A percentile compares a stretch with the other conserved stretches of the same genome.
phyloP scores from a whole-genome alignment of 2,113 vertebrate species.

The Oostethus manadensis region DNA sequence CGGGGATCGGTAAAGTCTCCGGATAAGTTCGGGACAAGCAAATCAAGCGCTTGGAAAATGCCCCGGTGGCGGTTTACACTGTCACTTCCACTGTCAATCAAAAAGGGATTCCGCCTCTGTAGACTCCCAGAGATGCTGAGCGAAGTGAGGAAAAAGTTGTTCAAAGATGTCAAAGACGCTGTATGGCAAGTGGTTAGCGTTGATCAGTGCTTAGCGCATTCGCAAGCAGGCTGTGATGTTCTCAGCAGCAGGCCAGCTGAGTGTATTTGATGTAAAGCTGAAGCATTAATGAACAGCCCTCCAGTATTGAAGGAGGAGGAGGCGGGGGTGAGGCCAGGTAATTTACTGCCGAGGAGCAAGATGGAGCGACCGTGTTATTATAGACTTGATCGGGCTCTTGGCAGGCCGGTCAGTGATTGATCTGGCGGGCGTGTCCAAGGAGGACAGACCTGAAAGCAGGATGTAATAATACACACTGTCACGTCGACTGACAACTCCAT shows the following conservation, averaged over 20 bases:
- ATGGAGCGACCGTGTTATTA: slow-evolving; percentile 67
- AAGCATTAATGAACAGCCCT: slow-evolving; percentile 61
- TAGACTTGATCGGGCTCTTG: slow-evolving; percentile 62
- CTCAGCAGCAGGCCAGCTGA: slow-evolving; percentile 56
- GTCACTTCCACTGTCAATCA: too few relatives aligned
- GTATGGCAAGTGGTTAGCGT: slow-evolving; percentile 30
- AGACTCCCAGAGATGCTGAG: too few relatives aligned
- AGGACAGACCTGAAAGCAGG: slow-evolving; percentile 52
- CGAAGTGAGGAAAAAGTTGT: too few relatives aligned
- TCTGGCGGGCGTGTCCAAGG: slow-evolving; percentile 52
- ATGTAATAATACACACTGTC: slow-evolving; percentile 38
- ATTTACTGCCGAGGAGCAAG: slow-evolving; percentile 64
- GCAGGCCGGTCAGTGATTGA: slow-evolving; percentile 62
- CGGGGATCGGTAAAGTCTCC: too few relatives aligned
- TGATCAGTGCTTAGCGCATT: slow-evolving; percentile 56
- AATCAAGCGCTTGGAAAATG: too few relatives aligned
- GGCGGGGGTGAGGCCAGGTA: slow-evolving; percentile 58
- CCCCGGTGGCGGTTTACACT: too few relatives aligned
- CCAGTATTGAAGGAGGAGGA: slow-evolving; percentile 24
- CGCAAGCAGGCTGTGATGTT: slow-evolving; percentile 46
- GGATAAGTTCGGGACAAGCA: too few relatives aligned
- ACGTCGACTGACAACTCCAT: background rate
- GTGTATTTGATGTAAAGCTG: slow-evolving; percentile 61
- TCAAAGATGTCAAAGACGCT: too few relatives aligned
- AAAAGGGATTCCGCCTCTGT: too few relatives aligned